Conservation (phyloP, 1,140 invertebrate species). For the Luehdorfia chinensis region DNA sequence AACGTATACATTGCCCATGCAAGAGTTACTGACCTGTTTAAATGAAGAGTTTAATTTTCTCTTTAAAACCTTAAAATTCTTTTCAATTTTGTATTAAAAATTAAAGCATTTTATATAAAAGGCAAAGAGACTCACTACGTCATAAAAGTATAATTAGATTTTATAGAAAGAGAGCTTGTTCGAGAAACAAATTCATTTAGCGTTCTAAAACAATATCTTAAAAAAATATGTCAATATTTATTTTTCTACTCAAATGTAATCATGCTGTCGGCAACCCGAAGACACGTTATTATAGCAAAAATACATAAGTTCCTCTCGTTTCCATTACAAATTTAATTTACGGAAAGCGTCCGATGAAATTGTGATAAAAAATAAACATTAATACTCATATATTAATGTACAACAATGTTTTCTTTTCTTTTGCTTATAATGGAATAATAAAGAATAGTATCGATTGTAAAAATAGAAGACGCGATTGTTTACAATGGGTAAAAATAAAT, state of each 20-base stretch:
- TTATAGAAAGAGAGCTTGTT: no score
- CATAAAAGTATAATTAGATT: no score
- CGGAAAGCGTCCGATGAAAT: constrained; percentile 36
- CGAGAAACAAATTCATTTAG: no score
- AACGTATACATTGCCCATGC: no score
- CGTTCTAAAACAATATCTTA: no score
- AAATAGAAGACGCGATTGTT: constrained; percentile 15
- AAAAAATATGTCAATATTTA: constrained; percentile 4
- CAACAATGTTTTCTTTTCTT: constrained; percentile 24
- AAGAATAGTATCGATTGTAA: constrained; percentile 16
- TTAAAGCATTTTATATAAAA: no score
- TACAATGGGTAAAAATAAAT: constrained; percentile 16
- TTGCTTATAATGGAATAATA: constrained; percentile 34
- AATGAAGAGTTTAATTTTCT: no score
- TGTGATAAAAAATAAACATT: constrained; percentile 40
- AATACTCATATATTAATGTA: constrained; percentile 20
- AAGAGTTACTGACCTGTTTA: no score
- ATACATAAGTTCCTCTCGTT: constrained; percentile 41
- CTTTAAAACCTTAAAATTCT: no score
- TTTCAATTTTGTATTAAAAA: no score
- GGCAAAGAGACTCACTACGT: no score
- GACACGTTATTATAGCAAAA: constrained; percentile 22
- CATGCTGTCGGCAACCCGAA: no score
- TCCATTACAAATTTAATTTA: constrained; percentile 42
- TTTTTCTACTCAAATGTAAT: background rate